Evolutionary conservation across 1,140 invertebrate genomes (phyloP).

Genomic region (Hyles euphorbiae): DNA sequence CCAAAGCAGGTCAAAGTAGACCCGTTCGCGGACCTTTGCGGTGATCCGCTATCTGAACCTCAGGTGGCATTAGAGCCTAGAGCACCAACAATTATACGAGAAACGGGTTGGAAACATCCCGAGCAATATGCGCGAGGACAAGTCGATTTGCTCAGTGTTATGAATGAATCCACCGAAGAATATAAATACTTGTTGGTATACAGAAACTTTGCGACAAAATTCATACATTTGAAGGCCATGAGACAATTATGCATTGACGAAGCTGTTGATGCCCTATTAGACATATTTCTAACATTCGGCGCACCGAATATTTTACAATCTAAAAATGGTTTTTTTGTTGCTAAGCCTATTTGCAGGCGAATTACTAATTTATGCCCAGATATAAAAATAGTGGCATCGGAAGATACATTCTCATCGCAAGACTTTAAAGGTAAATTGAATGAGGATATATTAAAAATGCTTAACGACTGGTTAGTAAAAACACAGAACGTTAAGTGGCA

Average conservation of each 20-base stretch:
- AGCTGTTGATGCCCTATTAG: slow-evolving; percentile 31
- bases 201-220: slow-evolving; percentile 39
- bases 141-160: slow-evolving; percentile 38
- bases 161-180: slow-evolving; percentile 26
- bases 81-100: not conserved
- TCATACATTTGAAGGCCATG: slow-evolving; percentile 40
- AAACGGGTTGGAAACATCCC: slow-evolving; percentile 18
- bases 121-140: slow-evolving; percentile 43
- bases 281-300: slow-evolving; percentile 44
- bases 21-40: not conserved
- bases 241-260: slow-evolving; percentile 32
- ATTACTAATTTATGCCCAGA: slow-evolving; percentile 31
- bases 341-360: slow-evolving; percentile 36
- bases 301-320: slow-evolving; percentile 52
- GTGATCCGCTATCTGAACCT: not conserved
- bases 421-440: slow-evolving; percentile 33
- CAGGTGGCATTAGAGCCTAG: not conserved
- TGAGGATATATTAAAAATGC: slow-evolving; percentile 37
- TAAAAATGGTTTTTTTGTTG: slow-evolving; percentile 36
- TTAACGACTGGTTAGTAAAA: slow-evolving; percentile 32
- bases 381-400: slow-evolving; percentile 36
- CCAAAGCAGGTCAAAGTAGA: not conserved
- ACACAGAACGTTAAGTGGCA: slow-evolving; percentile 38
- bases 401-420: slow-evolving; percentile 13
- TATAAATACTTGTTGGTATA: slow-evolving; percentile 47